Base-by-base conservation (phyloP, 2,888 invertebrate species). In the Agonopterix arenella region DNA sequence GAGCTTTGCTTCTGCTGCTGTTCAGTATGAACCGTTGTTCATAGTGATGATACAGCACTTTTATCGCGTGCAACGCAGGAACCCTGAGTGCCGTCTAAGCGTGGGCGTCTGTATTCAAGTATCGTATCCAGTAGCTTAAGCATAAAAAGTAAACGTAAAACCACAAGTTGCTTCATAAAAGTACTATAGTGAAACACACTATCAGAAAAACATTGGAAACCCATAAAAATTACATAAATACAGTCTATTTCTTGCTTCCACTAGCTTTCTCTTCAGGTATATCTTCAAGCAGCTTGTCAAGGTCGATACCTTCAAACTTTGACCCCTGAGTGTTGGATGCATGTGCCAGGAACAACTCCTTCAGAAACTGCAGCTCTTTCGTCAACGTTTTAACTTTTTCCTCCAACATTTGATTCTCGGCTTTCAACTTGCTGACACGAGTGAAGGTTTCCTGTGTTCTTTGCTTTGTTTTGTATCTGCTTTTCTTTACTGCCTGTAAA, bases 311-410 rank as follows among this genome's bases (percentile, higher is more conserved):
- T 38, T 90, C 89, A 64, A 91, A 90, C 63, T 92, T 92, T 0
- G 85, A 67, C 48, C 82, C 85, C 8, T 83, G 81, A 53, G 85
- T 76, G 52, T 90, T 92, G 63, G 95, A 93, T 40, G 95, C 95
- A 72, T 95, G 95, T 4, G 95, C 94, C 56, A 96, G 78, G 68
- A 96, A 95, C 49, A 96, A 80, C 68, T 96, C 95, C 76, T 96
- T 96, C 8, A 96, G 81, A 66, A 96, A 94, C 45, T 93, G 92
- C 18, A 96, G 79, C 70, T 96, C 95, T 70, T 95, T 94, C 9
- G 94, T 93, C n/a, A 96, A 82, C 50, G 93, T 93, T 68, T 94
- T 94, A 2, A 96, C 95, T 76, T 95, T 95, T 64, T 95, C 94
- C 72, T 95, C 94, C 36, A 96, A 77, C 64, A 93, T 90, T 70